Base-by-base conservation (phyloP, 2,113 vertebrate species). In the Archocentrus centrarchus region DNA sequence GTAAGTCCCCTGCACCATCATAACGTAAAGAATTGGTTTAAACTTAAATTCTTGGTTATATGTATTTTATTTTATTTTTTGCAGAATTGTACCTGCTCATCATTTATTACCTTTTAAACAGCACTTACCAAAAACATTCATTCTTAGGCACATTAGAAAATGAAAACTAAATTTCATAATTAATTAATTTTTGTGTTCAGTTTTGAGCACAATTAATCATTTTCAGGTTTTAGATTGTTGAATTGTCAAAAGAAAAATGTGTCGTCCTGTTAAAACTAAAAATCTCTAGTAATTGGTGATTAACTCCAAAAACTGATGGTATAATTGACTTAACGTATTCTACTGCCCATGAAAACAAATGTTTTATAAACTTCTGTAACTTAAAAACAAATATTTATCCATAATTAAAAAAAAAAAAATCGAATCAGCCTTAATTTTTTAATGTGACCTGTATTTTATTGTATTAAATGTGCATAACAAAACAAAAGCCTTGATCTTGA, bases 1-100 rank as follows among this genome's bases (percentile, higher is more conserved):
- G 98, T 99, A 88, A 92, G 91, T 60, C 27, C 11, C 6, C 4
- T 32, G 50, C 30, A 9, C 24, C 24, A 44, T 32, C 5, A 63
- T 39, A 63, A 24, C 0, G 3, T 47, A 4, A 9, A 70, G 15
- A 47, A 70, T 17, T 11, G 15, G 0, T 70, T 24, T 30, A 27
- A 58, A 58, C n/a, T 22, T 22, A 57, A 57, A 47, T 14, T 11
- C 13, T 13, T 47, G 44, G 4, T 10, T 53, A 10, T 18, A 20
- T 20, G 1, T 8, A 66, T 17, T 50, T 50, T 55, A 2, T 68
- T 53, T 73, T 17, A 17, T 50, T 15, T 53, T 5, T n/a, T 17
- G 14, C 15, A 17, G 15, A 17, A 17, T 50, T 50, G 47, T 2
- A 32, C 30, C 6, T 32, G 6, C 30, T 32, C 18, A 11, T 53